A percentile compares a stretch with the other conserved stretches of the same genome.
Evolutionary conservation across 2,888 invertebrate species (phyloP).

Genomic region (Pyrgus malvae): DNA sequence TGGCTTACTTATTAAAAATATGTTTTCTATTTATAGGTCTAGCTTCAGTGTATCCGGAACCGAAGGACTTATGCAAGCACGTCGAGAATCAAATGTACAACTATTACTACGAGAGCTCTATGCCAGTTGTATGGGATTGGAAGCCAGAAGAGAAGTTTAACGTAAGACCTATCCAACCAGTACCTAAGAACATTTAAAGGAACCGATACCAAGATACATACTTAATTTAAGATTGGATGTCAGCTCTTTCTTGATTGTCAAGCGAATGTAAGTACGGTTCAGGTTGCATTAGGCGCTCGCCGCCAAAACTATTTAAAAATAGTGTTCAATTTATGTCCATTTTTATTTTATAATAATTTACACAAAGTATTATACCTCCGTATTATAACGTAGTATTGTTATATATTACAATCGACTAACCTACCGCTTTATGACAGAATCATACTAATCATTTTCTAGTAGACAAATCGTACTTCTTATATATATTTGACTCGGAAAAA

Average conservation of each 20-base stretch:
- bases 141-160: conserved; percentile 73
- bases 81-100: conserved; percentile 89
- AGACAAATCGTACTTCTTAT: not conserved
- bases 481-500: no score
- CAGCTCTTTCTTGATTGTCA: not conserved
- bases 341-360: conserved; percentile 28
- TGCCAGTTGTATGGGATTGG: conserved; percentile 88
- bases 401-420: not conserved
- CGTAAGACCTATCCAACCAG: conserved; percentile 68
- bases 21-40: conserved; percentile 70
- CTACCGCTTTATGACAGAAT: conserved; percentile 1
- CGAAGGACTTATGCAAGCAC: conserved; percentile 87
- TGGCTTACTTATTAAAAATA: no score
- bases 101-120: conserved; percentile 88
- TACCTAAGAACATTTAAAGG: conserved; percentile 71
- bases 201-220: no score
- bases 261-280: not conserved
- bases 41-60: conserved; percentile 93
- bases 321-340: conserved; percentile 31
- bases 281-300: conserved; percentile 11
- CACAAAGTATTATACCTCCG: conserved; percentile 28
- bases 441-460: not conserved
- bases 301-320: conserved; percentile 11
- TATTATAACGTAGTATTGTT: conserved; percentile 16
- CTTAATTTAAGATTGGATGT: conserved; percentile 3